These are phyloP conservation scores for Pollachius pollachius DNA, from an alignment of 2,113 vertebrate genomes.

Conservation along the genomic window DNA sequence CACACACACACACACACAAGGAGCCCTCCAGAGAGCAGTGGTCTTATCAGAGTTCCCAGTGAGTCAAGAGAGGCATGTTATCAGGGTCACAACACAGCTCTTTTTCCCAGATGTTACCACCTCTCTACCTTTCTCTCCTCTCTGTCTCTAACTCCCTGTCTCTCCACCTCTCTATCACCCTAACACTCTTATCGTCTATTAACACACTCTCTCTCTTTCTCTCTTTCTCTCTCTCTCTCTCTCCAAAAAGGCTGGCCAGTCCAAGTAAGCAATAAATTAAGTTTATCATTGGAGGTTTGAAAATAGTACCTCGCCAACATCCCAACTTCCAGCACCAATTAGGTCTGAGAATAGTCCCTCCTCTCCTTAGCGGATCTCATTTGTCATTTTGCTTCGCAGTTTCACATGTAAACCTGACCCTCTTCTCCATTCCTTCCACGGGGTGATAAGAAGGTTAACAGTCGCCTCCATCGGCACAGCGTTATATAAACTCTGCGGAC, in stretches of 20 bases:
- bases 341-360: background rate
- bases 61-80: constrained; percentile 61
- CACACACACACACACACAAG: constrained; percentile 27
- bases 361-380: background rate
- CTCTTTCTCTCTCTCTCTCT: background rate
- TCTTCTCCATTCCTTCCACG: background rate
- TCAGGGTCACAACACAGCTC: constrained; percentile 61
- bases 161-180: background rate
- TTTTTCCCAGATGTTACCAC: constrained; percentile 52
- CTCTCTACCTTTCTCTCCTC: background rate
- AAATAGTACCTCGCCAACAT: background rate
- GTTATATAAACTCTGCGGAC: constrained; percentile 21
- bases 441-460: background rate
- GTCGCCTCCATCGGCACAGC: background rate
- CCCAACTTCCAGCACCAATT: background rate
- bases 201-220: no score
- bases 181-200: no score
- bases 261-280: background rate
- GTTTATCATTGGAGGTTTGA: background rate
- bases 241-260: background rate
- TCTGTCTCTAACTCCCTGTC: background rate
- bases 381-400: background rate
- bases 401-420: background rate
- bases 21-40: constrained; percentile 40
- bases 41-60: constrained; percentile 63